Evolutionary conservation across 2,113 vertebrate genomes (phyloP), one percentile per base, ranked within the genome.

Genomic region (Cyanocitta stelleri): DNA sequence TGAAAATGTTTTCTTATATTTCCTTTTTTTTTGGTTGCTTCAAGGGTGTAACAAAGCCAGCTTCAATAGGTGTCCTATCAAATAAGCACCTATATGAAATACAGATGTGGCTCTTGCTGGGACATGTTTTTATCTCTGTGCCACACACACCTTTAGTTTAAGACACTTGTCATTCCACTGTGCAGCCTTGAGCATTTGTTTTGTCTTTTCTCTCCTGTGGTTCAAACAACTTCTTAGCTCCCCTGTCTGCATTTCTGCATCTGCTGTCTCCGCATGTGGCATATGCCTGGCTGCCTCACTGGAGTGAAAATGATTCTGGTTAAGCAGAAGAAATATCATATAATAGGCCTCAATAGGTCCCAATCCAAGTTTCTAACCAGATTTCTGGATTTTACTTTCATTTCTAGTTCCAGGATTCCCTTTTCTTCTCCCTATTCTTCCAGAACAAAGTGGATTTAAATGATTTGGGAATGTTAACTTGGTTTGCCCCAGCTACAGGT

Each of bases 91-190:
- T 91, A 56, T 44, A 76, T 64, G 76, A 78, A 77, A 90, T 84
- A 80, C 55, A 95, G 64, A 63, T 68, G 55, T 81, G 78, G 13
- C 33, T 61, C 37, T 93, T 75, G 37, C 46, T 68, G 66, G 27
- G 35, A 20, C 43, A 30, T 82, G 44, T 85, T 94, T 93, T 92
- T 86, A 87, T 94, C 74, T 95, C 81, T 77, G 32, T 90, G 69
- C 41, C 37, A 71, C 55, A 46, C 39, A 69, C 49, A 62, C 77
- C 78, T 86, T 89, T 85, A 78, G 32, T 77, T 94, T 78, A 94
- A 93, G 84, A 91, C 23, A 7, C 27, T 79, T 62, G 81, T 89
- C 54, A 75, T 72, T 95, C 73, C 61, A 51, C n/a, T 37, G 22
- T 48, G 27, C 54, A 85, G 33, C 44, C 63, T 85, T 39, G 87